A percentile compares a stretch with the other conserved stretches of the same genome.
Evolutionary conservation across 2,797 vertebrate species (phyloP).

Genomic region (Pipistrellus nathusii): DNA sequence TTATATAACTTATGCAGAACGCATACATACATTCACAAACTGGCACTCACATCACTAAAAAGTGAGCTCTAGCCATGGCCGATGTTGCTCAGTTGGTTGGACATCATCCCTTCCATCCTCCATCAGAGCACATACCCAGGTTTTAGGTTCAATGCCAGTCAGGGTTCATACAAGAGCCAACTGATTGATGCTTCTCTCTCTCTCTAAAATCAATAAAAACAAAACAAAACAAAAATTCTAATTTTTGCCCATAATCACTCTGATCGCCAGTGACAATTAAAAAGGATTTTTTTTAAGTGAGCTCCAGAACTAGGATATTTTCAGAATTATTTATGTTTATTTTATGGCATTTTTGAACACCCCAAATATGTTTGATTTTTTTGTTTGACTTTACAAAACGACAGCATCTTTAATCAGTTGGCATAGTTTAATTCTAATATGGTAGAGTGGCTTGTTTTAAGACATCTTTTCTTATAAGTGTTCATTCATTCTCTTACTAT

Average conservation of each 20-base stretch:
- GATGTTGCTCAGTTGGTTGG: too few relatives aligned
- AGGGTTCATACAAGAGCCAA: too few relatives aligned
- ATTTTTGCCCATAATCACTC: too few relatives aligned
- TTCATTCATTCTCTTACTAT: slow-evolving; percentile 35
- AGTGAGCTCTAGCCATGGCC: neutral
- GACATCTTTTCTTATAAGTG: slow-evolving; percentile 44
- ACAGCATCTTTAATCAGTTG: slow-evolving; percentile 50
- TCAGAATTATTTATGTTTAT: slow-evolving; percentile 53
- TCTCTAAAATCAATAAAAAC: too few relatives aligned
- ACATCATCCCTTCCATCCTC: too few relatives aligned
- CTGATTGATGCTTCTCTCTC: too few relatives aligned
- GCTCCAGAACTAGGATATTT: neutral
- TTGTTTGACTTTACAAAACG: slow-evolving; percentile 50
- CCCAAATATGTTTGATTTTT: slow-evolving; percentile 28
- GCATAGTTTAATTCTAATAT: slow-evolving; percentile 39
- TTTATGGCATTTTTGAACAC: slow-evolving; percentile 29
- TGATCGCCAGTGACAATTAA: too few relatives aligned
- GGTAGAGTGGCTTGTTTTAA: slow-evolving; percentile 42
- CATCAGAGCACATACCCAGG: too few relatives aligned
- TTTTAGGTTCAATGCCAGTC: too few relatives aligned
- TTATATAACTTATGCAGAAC: neutral
- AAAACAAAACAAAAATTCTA: too few relatives aligned
- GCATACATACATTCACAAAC: neutral
- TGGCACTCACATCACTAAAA: neutral
- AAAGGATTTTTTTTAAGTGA: neutral